These are phyloP conservation scores for Mus spretus DNA, from an alignment of 2,797 vertebrate genomes.

Conservation along the genomic window DNA sequence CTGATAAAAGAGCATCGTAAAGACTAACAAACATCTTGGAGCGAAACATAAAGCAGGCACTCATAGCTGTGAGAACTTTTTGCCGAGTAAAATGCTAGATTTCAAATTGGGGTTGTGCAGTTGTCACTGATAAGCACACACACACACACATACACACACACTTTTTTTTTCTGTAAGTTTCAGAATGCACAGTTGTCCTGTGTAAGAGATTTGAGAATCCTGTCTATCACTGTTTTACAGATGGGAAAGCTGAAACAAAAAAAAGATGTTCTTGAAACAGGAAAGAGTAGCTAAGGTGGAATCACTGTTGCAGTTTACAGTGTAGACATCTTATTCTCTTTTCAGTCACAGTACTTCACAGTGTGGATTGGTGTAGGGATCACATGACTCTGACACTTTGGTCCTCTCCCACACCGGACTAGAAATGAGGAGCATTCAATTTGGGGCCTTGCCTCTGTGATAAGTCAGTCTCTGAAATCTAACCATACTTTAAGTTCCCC, in stretches of 20 bases:
- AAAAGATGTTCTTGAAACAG: not conserved
- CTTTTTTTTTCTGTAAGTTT: not conserved
- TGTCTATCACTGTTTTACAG: not conserved
- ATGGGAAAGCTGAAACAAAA: constrained; percentile 13
- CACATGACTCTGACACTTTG: not conserved
- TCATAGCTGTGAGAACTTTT: not conserved
- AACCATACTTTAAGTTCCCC: constrained; percentile 32
- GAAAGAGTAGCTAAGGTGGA: not conserved
- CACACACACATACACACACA: too few relatives aligned
- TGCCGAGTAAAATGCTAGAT: not conserved
- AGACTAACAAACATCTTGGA: not conserved
- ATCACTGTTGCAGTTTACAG: not conserved
- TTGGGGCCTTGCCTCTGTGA: not conserved
- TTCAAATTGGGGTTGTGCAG: not conserved
- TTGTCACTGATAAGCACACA: not conserved
- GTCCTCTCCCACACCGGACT: not conserved
- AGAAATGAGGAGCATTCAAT: constrained; percentile 13
- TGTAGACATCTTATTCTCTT: not conserved
- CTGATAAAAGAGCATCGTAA: not conserved
- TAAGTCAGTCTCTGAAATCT: constrained; percentile 45
- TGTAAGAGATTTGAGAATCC: not conserved
- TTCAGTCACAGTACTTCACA: not conserved
- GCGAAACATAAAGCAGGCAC: constrained; percentile 14
- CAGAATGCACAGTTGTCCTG: not conserved
- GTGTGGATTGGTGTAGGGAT: not conserved